Evolutionary conservation across 2,888 invertebrate genomes (phyloP).

Genomic region (Idaea biselata): DNA sequence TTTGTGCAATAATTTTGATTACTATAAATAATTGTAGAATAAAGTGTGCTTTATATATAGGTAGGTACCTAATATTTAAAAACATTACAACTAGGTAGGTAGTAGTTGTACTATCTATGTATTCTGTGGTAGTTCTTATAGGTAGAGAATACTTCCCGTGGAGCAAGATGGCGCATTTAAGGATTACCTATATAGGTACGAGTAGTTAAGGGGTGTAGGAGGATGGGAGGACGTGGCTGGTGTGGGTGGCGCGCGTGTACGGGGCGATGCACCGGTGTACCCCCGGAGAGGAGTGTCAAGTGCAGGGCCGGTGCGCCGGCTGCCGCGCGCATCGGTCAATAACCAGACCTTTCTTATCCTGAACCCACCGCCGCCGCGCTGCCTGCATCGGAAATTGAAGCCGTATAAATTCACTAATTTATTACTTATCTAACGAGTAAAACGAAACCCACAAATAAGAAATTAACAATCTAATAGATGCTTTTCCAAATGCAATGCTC

Average conservation of each 20-base stretch:
- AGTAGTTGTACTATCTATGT: too few relatives aligned
- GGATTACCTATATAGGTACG: conserved; percentile 17
- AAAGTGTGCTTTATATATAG: too few relatives aligned
- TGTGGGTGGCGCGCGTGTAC: conserved; percentile 42
- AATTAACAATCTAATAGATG: too few relatives aligned
- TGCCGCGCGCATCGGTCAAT: conserved; percentile 67
- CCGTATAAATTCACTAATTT: conserved; percentile 11
- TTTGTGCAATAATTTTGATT: too few relatives aligned
- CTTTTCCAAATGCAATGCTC: too few relatives aligned
- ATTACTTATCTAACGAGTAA: too few relatives aligned
- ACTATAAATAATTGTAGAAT: too few relatives aligned
- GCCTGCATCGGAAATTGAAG: conserved; percentile 12
- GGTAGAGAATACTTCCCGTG: conserved; percentile 15
- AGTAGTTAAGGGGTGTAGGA: conserved; percentile 26
- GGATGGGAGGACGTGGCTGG: conserved; percentile 29
- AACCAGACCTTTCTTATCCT: conserved; percentile 32
- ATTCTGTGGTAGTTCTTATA: conserved; percentile 2
- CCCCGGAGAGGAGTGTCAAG: conserved; percentile 62
- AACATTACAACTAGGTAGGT: not conserved
- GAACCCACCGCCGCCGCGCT: conserved; percentile 4
- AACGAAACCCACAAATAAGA: too few relatives aligned
- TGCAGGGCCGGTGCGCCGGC: conserved; percentile 64
- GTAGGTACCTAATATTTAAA: not conserved
- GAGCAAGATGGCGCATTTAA: conserved; percentile 20
- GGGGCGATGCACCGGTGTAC: conserved; percentile 50